These are phyloP conservation scores for Phania funesta DNA, from an alignment of 2,888 invertebrate species.

Conservation along the genomic window DNA sequence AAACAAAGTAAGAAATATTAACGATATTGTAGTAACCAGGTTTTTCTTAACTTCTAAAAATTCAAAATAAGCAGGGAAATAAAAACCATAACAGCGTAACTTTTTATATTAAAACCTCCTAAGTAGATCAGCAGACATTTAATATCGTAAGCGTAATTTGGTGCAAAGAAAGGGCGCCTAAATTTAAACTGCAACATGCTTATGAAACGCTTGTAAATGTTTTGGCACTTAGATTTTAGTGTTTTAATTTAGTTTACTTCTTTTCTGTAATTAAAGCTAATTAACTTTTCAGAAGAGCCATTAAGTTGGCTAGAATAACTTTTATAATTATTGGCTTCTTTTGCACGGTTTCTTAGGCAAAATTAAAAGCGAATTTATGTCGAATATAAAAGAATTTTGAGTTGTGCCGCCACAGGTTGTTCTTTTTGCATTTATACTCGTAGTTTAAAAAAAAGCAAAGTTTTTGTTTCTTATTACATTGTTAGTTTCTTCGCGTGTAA, in stretches of 20 bases:
- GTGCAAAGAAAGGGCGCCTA: constrained; percentile 9
- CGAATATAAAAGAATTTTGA: too few relatives aligned
- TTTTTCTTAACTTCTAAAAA: neutral
- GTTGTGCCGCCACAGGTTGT: too few relatives aligned
- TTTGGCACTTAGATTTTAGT: neutral
- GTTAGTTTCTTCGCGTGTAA: too few relatives aligned
- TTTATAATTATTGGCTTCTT: constrained; percentile 19
- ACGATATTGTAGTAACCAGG: constrained; percentile 40
- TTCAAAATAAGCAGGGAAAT: neutral
- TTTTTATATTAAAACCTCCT: constrained; percentile 18
- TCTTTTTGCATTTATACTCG: too few relatives aligned
- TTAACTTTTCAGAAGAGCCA: constrained; percentile 8
- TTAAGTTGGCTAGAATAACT: constrained; percentile 2
- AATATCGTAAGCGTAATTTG: neutral
- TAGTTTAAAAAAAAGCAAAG: too few relatives aligned
- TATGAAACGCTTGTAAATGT: neutral
- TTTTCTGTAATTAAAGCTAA: neutral
- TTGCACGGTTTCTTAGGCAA: neutral
- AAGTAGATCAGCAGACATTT: neutral
- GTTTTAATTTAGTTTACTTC: neutral
- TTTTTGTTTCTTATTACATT: too few relatives aligned
- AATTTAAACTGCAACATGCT: neutral
- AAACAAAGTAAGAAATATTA: constrained; percentile 26
- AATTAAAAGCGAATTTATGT: neutral
- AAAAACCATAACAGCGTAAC: constrained; percentile 37